A percentile compares a stretch with the other conserved stretches of the same genome.
These are phyloP conservation scores for Cryptotis parvus DNA, from an alignment of 2,113 vertebrate species.

Conservation along the genomic window DNA sequence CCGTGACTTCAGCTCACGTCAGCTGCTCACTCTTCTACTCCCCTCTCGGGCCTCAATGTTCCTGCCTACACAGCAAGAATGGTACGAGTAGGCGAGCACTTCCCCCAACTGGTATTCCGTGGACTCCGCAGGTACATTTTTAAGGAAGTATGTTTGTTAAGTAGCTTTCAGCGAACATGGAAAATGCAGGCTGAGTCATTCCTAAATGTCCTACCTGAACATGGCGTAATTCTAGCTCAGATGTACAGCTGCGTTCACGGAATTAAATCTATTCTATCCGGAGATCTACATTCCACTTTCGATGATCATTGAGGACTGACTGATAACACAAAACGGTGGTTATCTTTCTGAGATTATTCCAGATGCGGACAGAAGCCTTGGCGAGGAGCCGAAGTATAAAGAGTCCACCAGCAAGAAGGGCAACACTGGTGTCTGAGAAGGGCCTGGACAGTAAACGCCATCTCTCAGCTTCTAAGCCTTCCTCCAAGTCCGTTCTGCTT, in stretches of 20 bases:
- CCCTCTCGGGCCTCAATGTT: background rate
- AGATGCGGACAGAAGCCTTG: background rate
- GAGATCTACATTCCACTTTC: no score
- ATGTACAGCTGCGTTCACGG: background rate
- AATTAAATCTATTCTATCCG: no score
- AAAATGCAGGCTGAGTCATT: conserved; percentile 27
- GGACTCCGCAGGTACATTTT: background rate
- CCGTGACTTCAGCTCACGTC: background rate
- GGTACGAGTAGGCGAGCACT: background rate
- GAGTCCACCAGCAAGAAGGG: background rate
- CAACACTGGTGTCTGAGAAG: conserved; percentile 17
- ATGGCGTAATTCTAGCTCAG: conserved; percentile 32
- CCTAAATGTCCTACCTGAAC: conserved; percentile 25
- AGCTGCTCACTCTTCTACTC: background rate
- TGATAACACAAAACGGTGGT: background rate
- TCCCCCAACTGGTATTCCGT: conserved; percentile 3
- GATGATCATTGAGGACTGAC: no score
- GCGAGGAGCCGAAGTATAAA: conserved; percentile 36
- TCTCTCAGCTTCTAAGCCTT: conserved; percentile 23
- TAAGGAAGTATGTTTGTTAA: background rate
- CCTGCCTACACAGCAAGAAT: conserved; percentile 27
- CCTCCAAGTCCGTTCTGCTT: conserved; percentile 48
- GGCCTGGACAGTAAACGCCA: background rate
- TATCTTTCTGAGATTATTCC: conserved; percentile 1
- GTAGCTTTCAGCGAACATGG: conserved; percentile 6